phyloP scores from a whole-genome alignment of 2,797 vertebrate species.

The Buceros bicornis region DNA sequence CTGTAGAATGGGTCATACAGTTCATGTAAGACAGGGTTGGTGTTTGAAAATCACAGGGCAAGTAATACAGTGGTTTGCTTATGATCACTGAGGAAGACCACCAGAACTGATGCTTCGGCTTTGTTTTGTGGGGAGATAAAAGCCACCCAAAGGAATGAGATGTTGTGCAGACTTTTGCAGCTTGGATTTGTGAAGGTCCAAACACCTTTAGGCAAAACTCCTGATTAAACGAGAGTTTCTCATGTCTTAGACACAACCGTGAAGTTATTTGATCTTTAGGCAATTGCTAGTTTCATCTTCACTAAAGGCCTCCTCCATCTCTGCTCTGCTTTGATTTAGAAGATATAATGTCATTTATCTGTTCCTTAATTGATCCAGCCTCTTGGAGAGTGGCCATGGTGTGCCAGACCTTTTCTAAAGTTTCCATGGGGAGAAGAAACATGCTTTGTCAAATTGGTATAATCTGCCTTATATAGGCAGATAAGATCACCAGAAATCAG shows the following conservation, averaged over 20 bases:
- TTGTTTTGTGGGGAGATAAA: neutral
- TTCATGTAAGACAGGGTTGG: neutral
- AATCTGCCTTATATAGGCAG: neutral
- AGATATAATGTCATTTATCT: neutral
- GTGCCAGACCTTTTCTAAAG: neutral
- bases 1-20: neutral
- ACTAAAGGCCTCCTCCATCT: neutral
- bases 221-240: neutral
- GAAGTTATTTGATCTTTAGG: neutral
- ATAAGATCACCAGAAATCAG: slow-evolving; percentile 7
- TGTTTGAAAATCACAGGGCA: neutral
- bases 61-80: neutral
- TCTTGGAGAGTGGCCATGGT: neutral
- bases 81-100: neutral
- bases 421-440: neutral
- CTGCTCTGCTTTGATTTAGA: neutral
- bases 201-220: neutral
- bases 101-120: neutral
- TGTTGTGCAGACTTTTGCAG: neutral
- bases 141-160: neutral
- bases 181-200: neutral
- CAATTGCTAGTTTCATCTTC: neutral
- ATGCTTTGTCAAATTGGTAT: neutral
- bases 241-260: neutral
- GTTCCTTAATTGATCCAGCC: neutral